A percentile compares a stretch with the other conserved stretches of the same genome.
phyloP scores from a whole-genome alignment of 2,888 invertebrate species.

The Mythimna albipuncta region DNA sequence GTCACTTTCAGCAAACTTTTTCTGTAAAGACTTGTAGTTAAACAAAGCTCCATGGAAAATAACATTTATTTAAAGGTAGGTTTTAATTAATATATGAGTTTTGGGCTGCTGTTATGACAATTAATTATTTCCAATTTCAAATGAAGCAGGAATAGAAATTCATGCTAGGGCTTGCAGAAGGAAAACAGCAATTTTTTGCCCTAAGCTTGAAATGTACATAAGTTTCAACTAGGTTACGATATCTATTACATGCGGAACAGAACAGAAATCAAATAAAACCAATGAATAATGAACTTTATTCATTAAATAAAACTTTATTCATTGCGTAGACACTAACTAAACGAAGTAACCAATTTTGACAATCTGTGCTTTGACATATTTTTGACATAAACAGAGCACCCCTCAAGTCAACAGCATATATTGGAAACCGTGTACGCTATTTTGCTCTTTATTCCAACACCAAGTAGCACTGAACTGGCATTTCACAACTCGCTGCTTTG shows the following conservation, averaged over 20 bases:
- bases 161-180: too few relatives aligned
- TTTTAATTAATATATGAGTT: too few relatives aligned
- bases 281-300: too few relatives aligned
- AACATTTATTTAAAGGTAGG: too few relatives aligned
- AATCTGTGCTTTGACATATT: slow-evolving; percentile 60
- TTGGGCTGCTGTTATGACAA: too few relatives aligned
- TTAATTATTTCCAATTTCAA: too few relatives aligned
- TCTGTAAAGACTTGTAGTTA: background rate
- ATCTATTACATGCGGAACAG: background rate
- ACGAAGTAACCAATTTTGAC: slow-evolving; percentile 24
- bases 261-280: background rate
- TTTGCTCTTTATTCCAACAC: rapidly evolving
- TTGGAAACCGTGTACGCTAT: slow-evolving; percentile 1
- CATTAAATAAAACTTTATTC: too few relatives aligned
- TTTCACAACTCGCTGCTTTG: slow-evolving; percentile 3
- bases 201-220: too few relatives aligned
- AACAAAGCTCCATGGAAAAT: background rate
- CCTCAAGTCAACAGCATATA: slow-evolving; percentile 20
- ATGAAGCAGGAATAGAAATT: too few relatives aligned
- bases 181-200: too few relatives aligned
- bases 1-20: too few relatives aligned
- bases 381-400: slow-evolving; percentile 56
- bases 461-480: slow-evolving; percentile 15
- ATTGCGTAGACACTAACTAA: slow-evolving; percentile 18
- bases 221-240: too few relatives aligned